Conservation (phyloP, 1,140 invertebrate genomes). For the Homarus americanus region DNA sequence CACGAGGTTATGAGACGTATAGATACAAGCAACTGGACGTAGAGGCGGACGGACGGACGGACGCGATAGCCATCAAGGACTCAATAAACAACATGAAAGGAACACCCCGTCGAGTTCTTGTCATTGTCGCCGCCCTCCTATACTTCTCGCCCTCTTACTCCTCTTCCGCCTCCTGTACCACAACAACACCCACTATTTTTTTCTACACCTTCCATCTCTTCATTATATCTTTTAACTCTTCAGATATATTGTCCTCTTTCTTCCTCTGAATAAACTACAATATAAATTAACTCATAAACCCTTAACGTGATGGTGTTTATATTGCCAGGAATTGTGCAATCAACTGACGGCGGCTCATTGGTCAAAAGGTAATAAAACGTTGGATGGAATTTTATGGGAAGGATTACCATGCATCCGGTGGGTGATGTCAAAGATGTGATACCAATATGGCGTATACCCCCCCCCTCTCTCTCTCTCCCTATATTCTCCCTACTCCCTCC, state of each 20-base stretch:
- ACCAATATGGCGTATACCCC: background rate
- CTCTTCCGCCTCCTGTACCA: background rate
- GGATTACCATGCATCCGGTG: background rate
- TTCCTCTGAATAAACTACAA: background rate
- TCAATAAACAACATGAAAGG: background rate
- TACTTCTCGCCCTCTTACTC: background rate
- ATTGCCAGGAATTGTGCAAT: background rate
- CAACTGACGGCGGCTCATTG: background rate
- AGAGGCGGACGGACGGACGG: background rate
- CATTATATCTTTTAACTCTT: too few relatives aligned
- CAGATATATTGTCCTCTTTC: too few relatives aligned
- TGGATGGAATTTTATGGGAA: background rate
- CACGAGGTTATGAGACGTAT: too few relatives aligned
- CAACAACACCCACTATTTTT: background rate
- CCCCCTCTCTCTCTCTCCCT: slow-evolving; percentile 31
- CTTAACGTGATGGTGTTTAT: background rate
- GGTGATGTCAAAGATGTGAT: background rate
- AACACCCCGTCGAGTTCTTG: slow-evolving; percentile 13
- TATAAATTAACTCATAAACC: background rate
- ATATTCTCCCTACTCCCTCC: slow-evolving; percentile 4
- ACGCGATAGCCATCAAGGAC: too few relatives aligned
- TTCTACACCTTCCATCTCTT: too few relatives aligned
- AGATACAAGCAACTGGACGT: too few relatives aligned
- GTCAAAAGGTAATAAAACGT: background rate
- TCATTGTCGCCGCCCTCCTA: background rate